phyloP scores from a whole-genome alignment of 2,113 vertebrate genomes.

The Pseudopipra pipra region DNA sequence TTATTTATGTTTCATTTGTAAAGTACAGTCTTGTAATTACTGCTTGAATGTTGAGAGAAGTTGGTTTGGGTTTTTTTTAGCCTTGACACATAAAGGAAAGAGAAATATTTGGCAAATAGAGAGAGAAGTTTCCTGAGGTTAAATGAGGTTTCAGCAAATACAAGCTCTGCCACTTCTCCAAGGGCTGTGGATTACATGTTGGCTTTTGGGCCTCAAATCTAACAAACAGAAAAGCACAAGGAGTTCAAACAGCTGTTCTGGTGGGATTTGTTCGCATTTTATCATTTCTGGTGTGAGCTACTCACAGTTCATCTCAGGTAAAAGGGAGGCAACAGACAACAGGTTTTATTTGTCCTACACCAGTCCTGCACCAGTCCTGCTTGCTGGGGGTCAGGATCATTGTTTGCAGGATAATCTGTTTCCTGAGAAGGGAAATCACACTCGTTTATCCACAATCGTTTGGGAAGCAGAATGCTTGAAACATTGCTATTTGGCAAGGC shows the following conservation, averaged over 20 bases:
- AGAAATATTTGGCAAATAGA: neutral
- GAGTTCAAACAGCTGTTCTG: neutral
- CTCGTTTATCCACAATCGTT: neutral
- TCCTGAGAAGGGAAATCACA: neutral
- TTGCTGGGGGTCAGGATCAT: neutral
- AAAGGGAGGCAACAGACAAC: neutral
- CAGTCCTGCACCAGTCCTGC: neutral
- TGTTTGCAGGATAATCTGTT: neutral
- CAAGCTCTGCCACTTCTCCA: accelerated
- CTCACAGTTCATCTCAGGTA: neutral
- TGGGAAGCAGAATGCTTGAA: accelerated
- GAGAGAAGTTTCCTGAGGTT: neutral
- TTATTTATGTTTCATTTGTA: conserved; percentile 70
- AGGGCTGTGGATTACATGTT: neutral
- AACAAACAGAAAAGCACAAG: neutral
- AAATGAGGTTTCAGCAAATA: neutral
- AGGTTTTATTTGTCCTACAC: neutral
- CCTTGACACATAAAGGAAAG: neutral
- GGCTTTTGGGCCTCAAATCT: neutral
- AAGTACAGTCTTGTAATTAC: conserved; percentile 55
- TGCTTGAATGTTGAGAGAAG: conserved; percentile 4
- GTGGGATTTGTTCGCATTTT: neutral
- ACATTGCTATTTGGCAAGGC: neutral
- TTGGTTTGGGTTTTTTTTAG: neutral
- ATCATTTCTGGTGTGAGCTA: neutral